phyloP scores from a whole-genome alignment of 2,797 vertebrate species.

The Helostoma temminkii region DNA sequence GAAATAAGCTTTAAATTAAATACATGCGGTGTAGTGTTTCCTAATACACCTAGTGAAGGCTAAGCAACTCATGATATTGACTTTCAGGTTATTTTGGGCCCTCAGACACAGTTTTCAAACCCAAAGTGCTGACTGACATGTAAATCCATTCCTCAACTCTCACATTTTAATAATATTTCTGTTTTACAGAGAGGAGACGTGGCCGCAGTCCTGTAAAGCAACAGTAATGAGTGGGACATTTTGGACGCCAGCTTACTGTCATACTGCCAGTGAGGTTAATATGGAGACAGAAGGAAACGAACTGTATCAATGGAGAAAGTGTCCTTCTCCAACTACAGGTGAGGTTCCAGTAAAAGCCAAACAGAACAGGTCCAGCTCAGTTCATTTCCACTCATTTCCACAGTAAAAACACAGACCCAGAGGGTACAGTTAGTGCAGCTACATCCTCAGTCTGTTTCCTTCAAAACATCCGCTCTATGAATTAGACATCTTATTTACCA shows the following conservation, averaged over 20 bases:
- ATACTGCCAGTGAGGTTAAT: constrained; percentile 50
- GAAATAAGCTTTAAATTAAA: too few relatives aligned
- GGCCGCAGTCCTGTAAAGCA: constrained; percentile 11
- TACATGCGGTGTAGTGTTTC: too few relatives aligned
- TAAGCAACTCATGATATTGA: not conserved
- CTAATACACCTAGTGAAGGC: too few relatives aligned
- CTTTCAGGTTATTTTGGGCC: constrained; percentile 3
- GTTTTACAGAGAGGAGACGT: constrained; percentile 2
- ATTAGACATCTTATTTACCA: constrained; percentile 84
- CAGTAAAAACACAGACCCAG: constrained; percentile 58
- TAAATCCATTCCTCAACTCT: constrained; percentile 16
- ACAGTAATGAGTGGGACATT: constrained; percentile 47
- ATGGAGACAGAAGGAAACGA: constrained; percentile 56
- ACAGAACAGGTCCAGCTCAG: constrained; percentile 73
- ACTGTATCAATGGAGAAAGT: constrained; percentile 71
- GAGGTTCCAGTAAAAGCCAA: constrained; percentile 57
- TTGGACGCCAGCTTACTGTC: constrained; percentile 8
- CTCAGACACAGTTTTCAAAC: not conserved
- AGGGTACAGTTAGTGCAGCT: constrained; percentile 71
- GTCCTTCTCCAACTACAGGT: constrained; percentile 68
- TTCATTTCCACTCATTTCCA: constrained; percentile 72
- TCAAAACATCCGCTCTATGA: constrained; percentile 88
- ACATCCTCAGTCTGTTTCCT: constrained; percentile 84
- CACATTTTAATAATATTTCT: constrained; percentile 38
- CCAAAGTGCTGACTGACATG: constrained; percentile 30